phyloP scores from a whole-genome alignment of 2,888 invertebrate genomes.

The Scaptomyza reducta region DNA sequence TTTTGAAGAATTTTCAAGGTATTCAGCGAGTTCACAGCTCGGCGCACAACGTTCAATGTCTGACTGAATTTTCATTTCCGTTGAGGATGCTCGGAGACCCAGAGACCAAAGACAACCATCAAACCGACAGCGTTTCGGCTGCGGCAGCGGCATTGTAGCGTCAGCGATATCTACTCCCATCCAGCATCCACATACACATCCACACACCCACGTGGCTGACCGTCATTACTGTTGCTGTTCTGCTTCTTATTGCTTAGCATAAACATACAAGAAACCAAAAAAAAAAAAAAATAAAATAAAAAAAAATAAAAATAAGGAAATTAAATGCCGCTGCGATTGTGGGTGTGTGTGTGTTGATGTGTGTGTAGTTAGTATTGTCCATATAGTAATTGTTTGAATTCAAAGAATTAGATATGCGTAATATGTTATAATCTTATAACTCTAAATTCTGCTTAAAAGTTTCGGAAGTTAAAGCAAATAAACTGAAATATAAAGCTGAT shows the following conservation, averaged over 20 bases:
- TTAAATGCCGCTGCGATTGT: constrained; percentile 50
- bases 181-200: constrained; percentile 30
- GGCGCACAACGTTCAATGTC: constrained; percentile 64
- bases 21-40: constrained; percentile 52
- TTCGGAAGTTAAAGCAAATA: too few relatives aligned
- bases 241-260: constrained; percentile 56
- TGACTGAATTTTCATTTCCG: constrained; percentile 73
- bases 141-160: constrained; percentile 8
- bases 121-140: constrained; percentile 1
- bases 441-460: too few relatives aligned
- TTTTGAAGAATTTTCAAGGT: constrained; percentile 7
- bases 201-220: constrained; percentile 59
- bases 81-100: constrained; percentile 60
- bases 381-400: constrained; percentile 14
- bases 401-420: constrained; percentile 25
- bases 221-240: constrained; percentile 34
- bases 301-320: too few relatives aligned
- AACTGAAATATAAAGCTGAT: too few relatives aligned
- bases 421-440: neutral
- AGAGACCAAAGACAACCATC: constrained; percentile 6
- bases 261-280: constrained; percentile 52
- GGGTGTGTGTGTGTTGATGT: constrained; percentile 18
- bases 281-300: constrained; percentile 12
- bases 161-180: constrained; percentile 31
- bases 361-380: constrained; percentile 6